Evolutionary conservation across 1,140 invertebrate species (phyloP).

Genomic region (Aphaenogaster rudis): DNA sequence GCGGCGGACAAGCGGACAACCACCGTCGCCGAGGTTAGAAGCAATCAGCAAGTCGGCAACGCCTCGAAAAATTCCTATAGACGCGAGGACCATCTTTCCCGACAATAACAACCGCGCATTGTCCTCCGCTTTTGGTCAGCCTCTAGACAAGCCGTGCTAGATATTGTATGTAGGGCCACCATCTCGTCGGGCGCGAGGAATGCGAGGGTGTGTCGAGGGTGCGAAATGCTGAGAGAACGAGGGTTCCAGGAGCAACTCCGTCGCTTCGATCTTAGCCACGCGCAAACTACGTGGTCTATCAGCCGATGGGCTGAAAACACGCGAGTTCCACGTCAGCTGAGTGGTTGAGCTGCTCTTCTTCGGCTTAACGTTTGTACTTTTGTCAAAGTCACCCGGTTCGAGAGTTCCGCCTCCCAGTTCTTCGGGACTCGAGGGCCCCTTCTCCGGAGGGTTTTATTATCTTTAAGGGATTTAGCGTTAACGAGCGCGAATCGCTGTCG

Average conservation of each 20-base stretch:
- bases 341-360: neutral
- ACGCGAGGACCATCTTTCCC: conserved; percentile 22
- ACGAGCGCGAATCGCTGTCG: neutral
- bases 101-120: conserved; percentile 15
- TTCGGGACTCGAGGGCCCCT: neutral
- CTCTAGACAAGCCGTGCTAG: conserved; percentile 50
- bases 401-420: neutral
- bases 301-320: neutral
- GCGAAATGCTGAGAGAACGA: neutral
- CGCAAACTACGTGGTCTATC: neutral
- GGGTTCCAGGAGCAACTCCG: neutral
- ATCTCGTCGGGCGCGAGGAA: neutral
- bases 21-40: conserved; percentile 83
- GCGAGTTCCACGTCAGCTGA: neutral
- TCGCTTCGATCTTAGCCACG: neutral
- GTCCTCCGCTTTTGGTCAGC: conserved; percentile 45
- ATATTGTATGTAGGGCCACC: conserved; percentile 25
- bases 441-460: neutral
- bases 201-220: conserved; percentile 2
- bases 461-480: neutral
- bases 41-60: conserved; percentile 79
- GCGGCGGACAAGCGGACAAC: conserved; percentile 66
- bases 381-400: neutral
- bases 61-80: conserved; percentile 78
- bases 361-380: conserved; percentile 10